phyloP scores from a whole-genome alignment of 2,888 invertebrate species.

The Dasypolia templi region DNA sequence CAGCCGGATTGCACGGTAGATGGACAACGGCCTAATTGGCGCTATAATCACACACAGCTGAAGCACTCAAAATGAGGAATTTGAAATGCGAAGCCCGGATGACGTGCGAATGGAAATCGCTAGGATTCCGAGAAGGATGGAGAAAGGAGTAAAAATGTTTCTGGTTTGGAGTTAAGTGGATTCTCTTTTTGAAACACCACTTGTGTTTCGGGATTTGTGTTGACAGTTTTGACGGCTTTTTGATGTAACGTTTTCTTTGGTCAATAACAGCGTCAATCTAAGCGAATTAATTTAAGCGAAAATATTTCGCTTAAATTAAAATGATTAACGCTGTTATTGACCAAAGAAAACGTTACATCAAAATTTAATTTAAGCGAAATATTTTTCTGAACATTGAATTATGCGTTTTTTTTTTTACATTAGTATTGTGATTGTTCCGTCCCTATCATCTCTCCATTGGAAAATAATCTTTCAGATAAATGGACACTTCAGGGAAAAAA shows the following conservation, averaged over 20 bases:
- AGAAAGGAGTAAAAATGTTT: slow-evolving; percentile 35
- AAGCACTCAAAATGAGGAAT: slow-evolving; percentile 42
- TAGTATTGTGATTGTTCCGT: neutral
- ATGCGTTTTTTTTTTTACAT: no score
- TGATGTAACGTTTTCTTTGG: slow-evolving; percentile 21
- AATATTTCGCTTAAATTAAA: no score
- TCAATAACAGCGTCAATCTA: no score
- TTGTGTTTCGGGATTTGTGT: slow-evolving; percentile 51
- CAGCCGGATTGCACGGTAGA: slow-evolving; percentile 52
- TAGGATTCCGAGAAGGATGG: slow-evolving; percentile 22
- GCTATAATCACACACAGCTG: slow-evolving; percentile 54
- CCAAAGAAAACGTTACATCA: no score
- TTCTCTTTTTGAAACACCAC: slow-evolving; percentile 53
- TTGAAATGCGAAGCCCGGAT: slow-evolving; percentile 26
- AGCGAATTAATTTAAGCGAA: neutral
- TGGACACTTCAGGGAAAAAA: slow-evolving; percentile 21
- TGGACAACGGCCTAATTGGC: slow-evolving; percentile 56
- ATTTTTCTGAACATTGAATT: no score
- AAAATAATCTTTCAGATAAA: slow-evolving; percentile 3
- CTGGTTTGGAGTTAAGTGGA: slow-evolving; percentile 33
- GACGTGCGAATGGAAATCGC: slow-evolving; percentile 45
- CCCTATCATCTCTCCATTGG: neutral
- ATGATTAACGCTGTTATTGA: no score
- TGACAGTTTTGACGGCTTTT: slow-evolving; percentile 42
- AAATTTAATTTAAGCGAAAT: neutral